phyloP scores from a whole-genome alignment of 2,797 vertebrate species.

The Okamejei kenojei region DNA sequence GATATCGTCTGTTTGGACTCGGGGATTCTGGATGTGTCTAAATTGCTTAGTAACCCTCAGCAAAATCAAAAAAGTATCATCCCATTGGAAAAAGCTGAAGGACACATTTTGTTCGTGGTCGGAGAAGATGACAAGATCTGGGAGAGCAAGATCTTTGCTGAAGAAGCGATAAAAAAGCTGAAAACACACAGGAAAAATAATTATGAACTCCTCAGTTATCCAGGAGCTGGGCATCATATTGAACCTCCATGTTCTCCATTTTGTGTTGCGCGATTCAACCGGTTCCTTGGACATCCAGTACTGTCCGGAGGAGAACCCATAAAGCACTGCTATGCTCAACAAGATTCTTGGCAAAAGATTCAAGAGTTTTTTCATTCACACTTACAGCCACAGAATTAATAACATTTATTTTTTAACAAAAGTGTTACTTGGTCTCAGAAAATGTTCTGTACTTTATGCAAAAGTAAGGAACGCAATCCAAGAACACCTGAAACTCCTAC shows the following conservation, averaged over 20 bases:
- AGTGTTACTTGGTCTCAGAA: background rate
- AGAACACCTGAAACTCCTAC: background rate
- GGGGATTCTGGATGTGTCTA: constrained; percentile 1
- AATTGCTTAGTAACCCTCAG: background rate
- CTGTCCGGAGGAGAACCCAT: constrained; percentile 60
- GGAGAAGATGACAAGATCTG: constrained; percentile 55
- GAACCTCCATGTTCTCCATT: constrained; percentile 66
- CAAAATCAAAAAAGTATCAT: background rate
- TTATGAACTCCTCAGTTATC: constrained; percentile 58
- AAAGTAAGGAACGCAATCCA: background rate
- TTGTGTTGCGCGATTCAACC: constrained; percentile 50
- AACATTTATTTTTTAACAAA: background rate
- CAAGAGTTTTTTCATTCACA: constrained; percentile 61
- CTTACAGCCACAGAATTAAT: constrained; percentile 42
- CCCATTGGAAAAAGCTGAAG: constrained; percentile 55
- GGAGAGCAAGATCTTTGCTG: constrained; percentile 57
- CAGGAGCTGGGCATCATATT: constrained; percentile 69
- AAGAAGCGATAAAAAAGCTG: constrained; percentile 49
- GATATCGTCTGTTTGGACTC: background rate
- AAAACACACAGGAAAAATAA: constrained; percentile 52
- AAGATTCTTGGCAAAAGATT: constrained; percentile 69
- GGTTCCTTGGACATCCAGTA: constrained; percentile 54
- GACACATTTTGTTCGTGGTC: constrained; percentile 54
- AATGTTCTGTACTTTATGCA: background rate
- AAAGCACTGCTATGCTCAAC: constrained; percentile 67